Evolutionary conservation across 2,888 invertebrate genomes (phyloP).

Genomic region (Cyaniris semiargus): DNA sequence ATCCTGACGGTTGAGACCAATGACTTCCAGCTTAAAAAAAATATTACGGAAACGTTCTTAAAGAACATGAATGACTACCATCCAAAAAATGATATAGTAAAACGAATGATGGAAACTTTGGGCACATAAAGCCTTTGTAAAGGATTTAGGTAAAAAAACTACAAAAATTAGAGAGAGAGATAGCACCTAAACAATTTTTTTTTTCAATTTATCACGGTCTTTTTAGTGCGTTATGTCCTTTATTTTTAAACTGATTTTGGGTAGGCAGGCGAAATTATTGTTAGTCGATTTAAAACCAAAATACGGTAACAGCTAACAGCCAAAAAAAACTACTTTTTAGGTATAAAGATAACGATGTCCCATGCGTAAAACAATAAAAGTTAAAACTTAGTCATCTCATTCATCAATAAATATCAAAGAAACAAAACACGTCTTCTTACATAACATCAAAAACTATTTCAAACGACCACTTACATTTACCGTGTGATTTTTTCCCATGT

Average conservation of each 20-base stretch:
- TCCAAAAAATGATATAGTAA: no score
- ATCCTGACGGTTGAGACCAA: slow-evolving; percentile 87
- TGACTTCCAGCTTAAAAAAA: slow-evolving; percentile 83
- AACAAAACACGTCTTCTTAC: not conserved
- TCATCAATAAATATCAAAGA: not conserved
- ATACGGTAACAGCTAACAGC: not conserved
- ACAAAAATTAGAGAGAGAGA: no score
- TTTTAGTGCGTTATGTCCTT: no score
- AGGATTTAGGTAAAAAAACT: no score
- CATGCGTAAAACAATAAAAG: not conserved
- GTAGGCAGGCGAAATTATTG: not conserved
- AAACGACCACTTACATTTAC: not conserved
- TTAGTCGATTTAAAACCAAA: not conserved
- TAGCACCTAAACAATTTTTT: no score
- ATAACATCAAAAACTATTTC: not conserved
- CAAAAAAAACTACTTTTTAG: not conserved
- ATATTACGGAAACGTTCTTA: not conserved
- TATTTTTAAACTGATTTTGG: no score
- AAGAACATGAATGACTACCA: not conserved
- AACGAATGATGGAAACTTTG: no score
- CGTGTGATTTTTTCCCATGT: slow-evolving; percentile 10
- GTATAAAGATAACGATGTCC: not conserved
- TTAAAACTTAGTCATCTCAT: not conserved
- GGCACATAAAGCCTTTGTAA: no score
- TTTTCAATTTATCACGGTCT: no score